Percentiles rank a stretch among this genome's conserved stretches.
These are phyloP conservation scores for Bugula neritina DNA, from an alignment of 2,888 invertebrate genomes.

Conservation along the genomic window DNA sequence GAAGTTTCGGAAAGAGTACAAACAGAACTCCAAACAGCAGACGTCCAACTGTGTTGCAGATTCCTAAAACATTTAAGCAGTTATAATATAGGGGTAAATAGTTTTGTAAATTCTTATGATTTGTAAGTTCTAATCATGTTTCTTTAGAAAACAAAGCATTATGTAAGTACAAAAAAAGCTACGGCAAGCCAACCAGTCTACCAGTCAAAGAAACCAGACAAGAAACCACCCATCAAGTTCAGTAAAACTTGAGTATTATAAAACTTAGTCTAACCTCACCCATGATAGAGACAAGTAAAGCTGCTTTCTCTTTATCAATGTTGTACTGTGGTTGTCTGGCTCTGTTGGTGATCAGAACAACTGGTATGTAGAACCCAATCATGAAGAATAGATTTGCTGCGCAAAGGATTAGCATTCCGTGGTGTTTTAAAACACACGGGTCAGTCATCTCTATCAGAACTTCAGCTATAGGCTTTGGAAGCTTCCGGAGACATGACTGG, in stretches of 20 bases:
- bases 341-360: constrained; percentile 43
- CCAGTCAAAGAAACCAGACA: too few species aligned
- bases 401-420: constrained; percentile 83
- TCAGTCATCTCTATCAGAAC: constrained; percentile 79
- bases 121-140: too few species aligned
- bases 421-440: constrained; percentile 76
- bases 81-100: too few species aligned
- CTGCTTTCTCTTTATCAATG: constrained; percentile 54
- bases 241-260: too few species aligned
- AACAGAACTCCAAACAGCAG: constrained; percentile 77
- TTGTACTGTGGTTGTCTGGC: constrained; percentile 34
- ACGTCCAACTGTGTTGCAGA: constrained; percentile 89
- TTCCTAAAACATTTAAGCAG: too few species aligned
- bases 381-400: constrained; percentile 67
- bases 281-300: constrained; percentile 53
- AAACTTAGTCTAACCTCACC: too few species aligned
- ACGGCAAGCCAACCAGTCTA: neutral
- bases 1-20: constrained; percentile 65
- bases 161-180: too few species aligned
- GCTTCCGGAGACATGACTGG: constrained; percentile 30
- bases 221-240: too few species aligned
- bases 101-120: too few species aligned
- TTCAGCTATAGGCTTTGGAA: constrained; percentile 52
- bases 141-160: too few species aligned
- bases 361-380: constrained; percentile 48